Percentiles rank a stretch among this genome's conserved stretches.
Evolutionary conservation across 2,888 invertebrate species (phyloP).

Genomic region (Plagodis dolabraria): DNA sequence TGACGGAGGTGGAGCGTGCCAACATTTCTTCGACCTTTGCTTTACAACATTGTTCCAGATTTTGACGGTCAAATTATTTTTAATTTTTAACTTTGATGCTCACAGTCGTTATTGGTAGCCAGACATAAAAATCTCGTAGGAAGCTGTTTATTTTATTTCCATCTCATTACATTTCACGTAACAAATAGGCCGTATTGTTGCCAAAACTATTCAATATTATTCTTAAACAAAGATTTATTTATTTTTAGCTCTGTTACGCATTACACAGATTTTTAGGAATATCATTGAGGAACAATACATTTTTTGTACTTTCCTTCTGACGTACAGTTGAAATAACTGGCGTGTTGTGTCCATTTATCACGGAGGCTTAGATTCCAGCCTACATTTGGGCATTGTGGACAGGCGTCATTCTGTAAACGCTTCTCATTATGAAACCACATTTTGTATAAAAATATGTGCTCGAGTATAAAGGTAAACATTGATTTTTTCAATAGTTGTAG

Average conservation of each 20-base stretch:
- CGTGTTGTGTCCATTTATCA: constrained; percentile 66
- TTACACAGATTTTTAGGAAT: too few species aligned
- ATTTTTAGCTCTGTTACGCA: neutral
- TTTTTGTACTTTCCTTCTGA: constrained; percentile 47
- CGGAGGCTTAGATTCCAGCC: constrained; percentile 72
- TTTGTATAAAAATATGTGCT: constrained; percentile 83
- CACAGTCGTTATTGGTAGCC: constrained; percentile 13
- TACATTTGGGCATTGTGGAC: constrained; percentile 73
- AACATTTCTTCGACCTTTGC: constrained; percentile 76
- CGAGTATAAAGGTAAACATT: constrained; percentile 84
- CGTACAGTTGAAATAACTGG: constrained; percentile 41
- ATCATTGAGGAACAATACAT: too few species aligned
- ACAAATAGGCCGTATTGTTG: constrained; percentile 28
- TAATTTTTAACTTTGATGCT: constrained; percentile 45
- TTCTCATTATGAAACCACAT: constrained; percentile 79
- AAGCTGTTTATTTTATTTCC: constrained; percentile 18
- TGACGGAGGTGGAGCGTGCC: constrained; percentile 61
- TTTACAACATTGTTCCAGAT: constrained; percentile 70
- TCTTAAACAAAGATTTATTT: neutral
- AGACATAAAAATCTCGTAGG: constrained; percentile 4
- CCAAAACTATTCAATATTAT: constrained; percentile 14
- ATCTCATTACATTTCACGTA: constrained; percentile 20
- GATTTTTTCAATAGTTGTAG: constrained; percentile 73
- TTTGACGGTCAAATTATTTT: constrained; percentile 78
- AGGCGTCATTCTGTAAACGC: constrained; percentile 83